Base-by-base conservation (phyloP, 2,113 vertebrate genomes). In the Manacus vitellinus region DNA sequence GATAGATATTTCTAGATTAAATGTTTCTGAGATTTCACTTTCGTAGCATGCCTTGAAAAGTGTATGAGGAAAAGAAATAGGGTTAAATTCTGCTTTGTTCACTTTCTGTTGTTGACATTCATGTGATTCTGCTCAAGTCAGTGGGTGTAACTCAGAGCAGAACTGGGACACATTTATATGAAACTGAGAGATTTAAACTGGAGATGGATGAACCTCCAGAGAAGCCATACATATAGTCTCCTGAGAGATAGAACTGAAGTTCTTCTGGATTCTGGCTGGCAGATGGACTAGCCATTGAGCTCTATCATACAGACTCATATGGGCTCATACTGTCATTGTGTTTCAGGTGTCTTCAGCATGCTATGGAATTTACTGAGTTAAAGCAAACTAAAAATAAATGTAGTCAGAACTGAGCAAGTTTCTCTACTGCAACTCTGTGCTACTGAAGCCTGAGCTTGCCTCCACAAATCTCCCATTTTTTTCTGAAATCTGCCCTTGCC, bases 1-100 rank as follows among this genome's bases (percentile, higher is more conserved):
- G 78, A 92, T 54, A 84, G 59, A 63, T 86, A 88, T 78, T 95
- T 95, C 63, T 83, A 95, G 55, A 93, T 73, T 75, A 56, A 74
- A 78, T 44, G 6, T 68, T 89, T 74, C 44, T 87, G 79, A 44
- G 74, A 74, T 95, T 83, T 92, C 24, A 47, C 15, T 85, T 91
- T 93, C 51, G 15, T 43, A 72, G 56, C 55, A 51, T 73, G 21
- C 30, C 68, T 71, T 74, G 47, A 56, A 56, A 79, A 92, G 18
- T 6, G 13, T 39, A 25, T 22, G 9, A 79, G 23, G 16, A 88
- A 92, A 89, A 79, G 6, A 70, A 86, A 33, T 31, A 63, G 77
- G 18, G 54, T 72, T 80, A 92, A 86, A 88, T 54, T 67, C 59
- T 80, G 51, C 31, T 86, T 66, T 88, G 31, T 90, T 90, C 77